Conservation (phyloP, 2,797 vertebrate species). For the Pteronotus mesoamericanus region DNA sequence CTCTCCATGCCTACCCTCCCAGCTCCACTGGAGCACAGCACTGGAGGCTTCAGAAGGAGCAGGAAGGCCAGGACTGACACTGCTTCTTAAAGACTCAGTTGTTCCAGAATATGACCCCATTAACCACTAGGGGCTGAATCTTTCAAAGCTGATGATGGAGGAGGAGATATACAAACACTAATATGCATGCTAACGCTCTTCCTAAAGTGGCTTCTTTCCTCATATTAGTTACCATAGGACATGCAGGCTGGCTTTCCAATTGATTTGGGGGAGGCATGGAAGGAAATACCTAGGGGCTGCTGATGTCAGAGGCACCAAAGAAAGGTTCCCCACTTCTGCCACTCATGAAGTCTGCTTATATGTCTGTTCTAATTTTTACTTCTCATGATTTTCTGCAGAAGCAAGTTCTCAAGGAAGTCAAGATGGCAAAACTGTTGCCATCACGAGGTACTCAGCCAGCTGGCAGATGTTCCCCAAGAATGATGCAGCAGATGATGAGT, state of each 20-base stretch:
- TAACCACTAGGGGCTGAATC: neutral
- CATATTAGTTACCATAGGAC: neutral
- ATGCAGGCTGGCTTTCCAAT: neutral
- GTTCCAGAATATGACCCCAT: neutral
- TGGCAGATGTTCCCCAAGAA: neutral
- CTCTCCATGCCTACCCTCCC: neutral
- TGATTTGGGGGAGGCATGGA: neutral
- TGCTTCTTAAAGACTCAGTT: neutral
- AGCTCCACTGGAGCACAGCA: rapidly evolving
- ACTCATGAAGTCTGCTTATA: rapidly evolving
- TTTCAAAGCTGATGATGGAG: neutral
- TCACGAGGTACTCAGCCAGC: neutral
- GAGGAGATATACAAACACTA: neutral
- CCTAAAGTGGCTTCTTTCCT: neutral
- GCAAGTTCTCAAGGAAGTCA: neutral
- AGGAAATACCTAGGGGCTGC: neutral
- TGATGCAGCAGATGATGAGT: rapidly evolving
- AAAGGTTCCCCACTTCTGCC: neutral
- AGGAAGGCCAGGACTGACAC: neutral
- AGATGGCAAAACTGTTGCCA: neutral
- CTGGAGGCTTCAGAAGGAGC: neutral
- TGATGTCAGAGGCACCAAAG: neutral
- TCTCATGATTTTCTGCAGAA: neutral
- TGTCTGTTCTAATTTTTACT: neutral
- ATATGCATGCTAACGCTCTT: no score